Conservation (phyloP, 2,888 invertebrate species). For the Polyommatus icarus region DNA sequence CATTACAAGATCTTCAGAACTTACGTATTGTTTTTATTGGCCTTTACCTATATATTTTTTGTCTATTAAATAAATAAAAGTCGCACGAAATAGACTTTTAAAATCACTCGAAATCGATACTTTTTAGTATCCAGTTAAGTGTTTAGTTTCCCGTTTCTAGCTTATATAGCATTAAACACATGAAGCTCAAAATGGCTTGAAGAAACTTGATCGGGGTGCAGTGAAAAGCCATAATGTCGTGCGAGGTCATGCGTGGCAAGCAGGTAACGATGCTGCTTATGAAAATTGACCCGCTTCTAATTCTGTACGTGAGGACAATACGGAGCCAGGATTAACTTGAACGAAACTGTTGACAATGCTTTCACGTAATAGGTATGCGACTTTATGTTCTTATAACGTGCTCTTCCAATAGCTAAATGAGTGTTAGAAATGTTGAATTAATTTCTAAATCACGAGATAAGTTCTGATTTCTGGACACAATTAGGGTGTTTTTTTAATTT, state of each 20-base stretch:
- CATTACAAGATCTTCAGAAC: too few relatives aligned
- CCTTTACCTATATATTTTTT: neutral
- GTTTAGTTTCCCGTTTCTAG: neutral
- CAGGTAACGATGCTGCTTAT: constrained; percentile 44
- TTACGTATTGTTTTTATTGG: too few relatives aligned
- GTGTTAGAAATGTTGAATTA: neutral
- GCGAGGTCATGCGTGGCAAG: constrained; percentile 41
- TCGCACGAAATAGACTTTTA: neutral
- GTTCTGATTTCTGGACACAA: too few relatives aligned
- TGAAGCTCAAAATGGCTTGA: neutral
- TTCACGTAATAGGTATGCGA: neutral
- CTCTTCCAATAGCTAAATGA: neutral
- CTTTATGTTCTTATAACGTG: neutral
- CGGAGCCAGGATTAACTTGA: constrained; percentile 14
- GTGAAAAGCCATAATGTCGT: constrained; percentile 38
- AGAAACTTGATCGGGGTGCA: constrained; percentile 35
- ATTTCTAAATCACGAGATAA: too few relatives aligned
- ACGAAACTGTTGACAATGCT: constrained; percentile 28
- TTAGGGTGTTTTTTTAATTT: too few relatives aligned
- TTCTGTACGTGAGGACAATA: constrained; percentile 42
- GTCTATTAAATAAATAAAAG: neutral
- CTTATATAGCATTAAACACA: neutral
- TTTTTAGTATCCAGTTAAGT: neutral
- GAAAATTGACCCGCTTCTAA: constrained; percentile 45
- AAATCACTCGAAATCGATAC: neutral